Evolutionary conservation across 2,113 vertebrate genomes (phyloP), one percentile per base, ranked within the genome.

Genomic region (Sapayoa aenigma): DNA sequence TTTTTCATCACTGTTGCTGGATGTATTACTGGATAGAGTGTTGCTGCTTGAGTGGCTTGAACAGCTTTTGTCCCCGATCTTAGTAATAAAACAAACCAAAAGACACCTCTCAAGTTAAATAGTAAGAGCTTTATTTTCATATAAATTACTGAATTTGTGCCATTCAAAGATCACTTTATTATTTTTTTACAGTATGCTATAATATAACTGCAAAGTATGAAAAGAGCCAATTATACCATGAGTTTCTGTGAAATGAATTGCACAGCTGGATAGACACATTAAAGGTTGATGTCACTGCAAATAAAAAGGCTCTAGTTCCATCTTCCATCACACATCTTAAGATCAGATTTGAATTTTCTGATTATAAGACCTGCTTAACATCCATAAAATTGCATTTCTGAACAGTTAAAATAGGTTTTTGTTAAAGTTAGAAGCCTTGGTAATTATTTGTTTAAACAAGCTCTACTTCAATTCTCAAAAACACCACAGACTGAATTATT

Each of bases 31-130:
- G 55, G 99, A 99, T 24, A 99, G 98, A 9, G 98, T 99, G 94
- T 99, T 99, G 97, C 99, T 99, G 97, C 99, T 99, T 23, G 99
- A 99, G 97, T 99, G 99, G 88, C 99, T 99, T 17, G 99, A 99
- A 93, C 98, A 98, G 95, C 97, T 99, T 96, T 99, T 99, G 90
- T 99, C 99, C 55, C 98, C 98, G 28, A 98, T 98, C 99, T 99
- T 97, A 71, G 89, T 72, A 84, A 27, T 73, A 80, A 94, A 92
- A 74, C 39, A 95, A 80, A 92, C 13, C 27, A 58, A 50, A 68
- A 46, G 22, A 58, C 1, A 25, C 27, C 27, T 21, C 55, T 67
- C 72, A 81, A 66, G 67, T 91, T 82, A 95, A 91, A 49, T 10
- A 68, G 41, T 24, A 67, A 68, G 83, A 91, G 67, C 74, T 74